These are phyloP conservation scores for Vimba vimba DNA, from an alignment of 2,113 vertebrate species.

Conservation along the genomic window DNA sequence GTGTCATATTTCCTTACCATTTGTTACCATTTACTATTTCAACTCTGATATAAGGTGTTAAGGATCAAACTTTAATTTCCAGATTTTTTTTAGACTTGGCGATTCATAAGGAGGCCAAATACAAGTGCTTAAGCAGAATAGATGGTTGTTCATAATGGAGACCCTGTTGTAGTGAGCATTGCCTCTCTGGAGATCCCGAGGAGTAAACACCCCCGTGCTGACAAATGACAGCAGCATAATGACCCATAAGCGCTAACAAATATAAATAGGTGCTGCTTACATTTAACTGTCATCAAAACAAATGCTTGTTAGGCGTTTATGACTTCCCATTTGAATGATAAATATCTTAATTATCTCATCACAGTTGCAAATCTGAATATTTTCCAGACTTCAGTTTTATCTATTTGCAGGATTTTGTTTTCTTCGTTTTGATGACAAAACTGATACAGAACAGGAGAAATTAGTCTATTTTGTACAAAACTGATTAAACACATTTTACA, in stretches of 20 bases:
- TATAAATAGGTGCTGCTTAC: slow-evolving; percentile 74
- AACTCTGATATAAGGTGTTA: neutral
- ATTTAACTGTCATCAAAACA: slow-evolving; percentile 79
- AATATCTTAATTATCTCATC: slow-evolving; percentile 77
- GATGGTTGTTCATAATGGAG: slow-evolving; percentile 49
- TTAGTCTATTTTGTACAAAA: neutral
- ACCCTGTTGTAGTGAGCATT: slow-evolving; percentile 41
- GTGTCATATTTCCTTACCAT: neutral
- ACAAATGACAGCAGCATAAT: slow-evolving; percentile 73
- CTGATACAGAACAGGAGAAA: neutral
- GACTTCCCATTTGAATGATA: slow-evolving; percentile 75
- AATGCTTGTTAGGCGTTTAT: slow-evolving; percentile 78
- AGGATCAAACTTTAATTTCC: neutral
- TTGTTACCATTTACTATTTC: neutral
- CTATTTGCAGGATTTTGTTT: neutral
- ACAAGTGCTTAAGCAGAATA: slow-evolving; percentile 45
- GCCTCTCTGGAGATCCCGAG: slow-evolving; percentile 46
- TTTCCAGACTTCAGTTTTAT: slow-evolving; percentile 19
- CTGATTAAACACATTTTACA: neutral
- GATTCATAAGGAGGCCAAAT: neutral
- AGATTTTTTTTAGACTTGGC: neutral
- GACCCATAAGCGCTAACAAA: slow-evolving; percentile 74
- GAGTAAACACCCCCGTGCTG: slow-evolving; percentile 60
- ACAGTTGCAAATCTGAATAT: slow-evolving; percentile 70
- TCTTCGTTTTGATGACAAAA: neutral